Base-by-base conservation (phyloP, 2,113 vertebrate species). In the Spea bombifrons region DNA sequence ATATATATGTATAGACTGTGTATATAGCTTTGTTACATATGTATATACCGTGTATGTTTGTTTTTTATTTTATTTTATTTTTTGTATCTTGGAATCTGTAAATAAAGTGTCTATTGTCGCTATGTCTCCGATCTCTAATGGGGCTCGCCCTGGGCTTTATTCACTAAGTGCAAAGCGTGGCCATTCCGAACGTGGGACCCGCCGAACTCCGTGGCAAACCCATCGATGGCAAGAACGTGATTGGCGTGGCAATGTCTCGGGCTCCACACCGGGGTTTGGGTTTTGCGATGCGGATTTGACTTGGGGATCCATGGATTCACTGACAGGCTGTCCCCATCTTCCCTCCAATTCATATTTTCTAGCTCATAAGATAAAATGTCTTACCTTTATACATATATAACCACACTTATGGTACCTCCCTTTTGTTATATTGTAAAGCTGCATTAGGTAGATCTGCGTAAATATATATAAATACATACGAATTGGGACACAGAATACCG, bases 21-120 rank as follows among this genome's bases (percentile, higher is more conserved):
- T 72, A 78, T 30, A 72, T 71, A 77, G 5, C 3, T n/a, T 30
- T 47, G 50, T 57, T 17, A 50, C 12, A 13, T 44, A 50, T 79
- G 70, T 79, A 79, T 43, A 79, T 79, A 79, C 8, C 6, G 63
- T 8, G 17, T 52, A 47, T 66, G 12, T 8, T 65, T 30, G n/a
- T n/a, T n/a, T n/a, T n/a, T n/a, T n/a, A n/a, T n/a, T n/a, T n/a
- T n/a, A n/a, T n/a, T n/a, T n/a, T n/a, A n/a, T 30, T 30, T 17
- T 79, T 79, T 79, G 49, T 73, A 79, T 72, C 43, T 53, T 16
- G 7, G 49, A 79, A 8, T 52, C 9, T 79, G 76, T 79, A 79
- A 79, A 79, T 79, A 79, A 79, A 79, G 70, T 79, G 69, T 52
- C 55, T 66, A 50, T 66, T 17, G 59, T 72, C 70, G 66, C 4